phyloP scores from a whole-genome alignment of 92 coral and sea anemone species.

The Parazoanthus atlanticus region DNA sequence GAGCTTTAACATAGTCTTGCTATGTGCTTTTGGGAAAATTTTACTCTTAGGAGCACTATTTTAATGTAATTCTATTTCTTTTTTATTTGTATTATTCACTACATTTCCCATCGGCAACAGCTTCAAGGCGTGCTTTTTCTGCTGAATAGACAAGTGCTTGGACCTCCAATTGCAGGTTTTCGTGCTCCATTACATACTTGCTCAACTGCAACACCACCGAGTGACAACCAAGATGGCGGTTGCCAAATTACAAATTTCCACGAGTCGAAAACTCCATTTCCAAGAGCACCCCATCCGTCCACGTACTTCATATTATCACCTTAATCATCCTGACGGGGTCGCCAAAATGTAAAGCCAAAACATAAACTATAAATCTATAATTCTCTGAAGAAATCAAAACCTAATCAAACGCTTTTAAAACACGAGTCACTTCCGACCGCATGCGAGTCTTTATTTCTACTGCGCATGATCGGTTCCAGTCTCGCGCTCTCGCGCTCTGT shows the following conservation, averaged over 20 bases:
- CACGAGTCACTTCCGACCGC: no score
- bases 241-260: background rate
- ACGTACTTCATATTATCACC: background rate
- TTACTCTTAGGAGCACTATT: no score
- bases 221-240: conserved; percentile 9
- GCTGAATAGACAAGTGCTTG: background rate
- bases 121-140: background rate
- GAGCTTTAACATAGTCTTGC: no score
- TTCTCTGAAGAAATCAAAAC: no score
- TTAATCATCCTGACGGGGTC: conserved; percentile 10
- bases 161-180: conserved; percentile 8
- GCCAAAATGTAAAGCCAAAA: conserved; percentile 38
- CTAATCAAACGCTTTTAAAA: no score
- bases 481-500: no score
- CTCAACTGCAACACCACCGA: background rate
- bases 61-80: no score
- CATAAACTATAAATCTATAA: no score
- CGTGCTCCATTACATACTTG: conserved; percentile 16
- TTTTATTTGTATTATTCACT: no score
- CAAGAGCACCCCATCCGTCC: background rate
- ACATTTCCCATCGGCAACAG: background rate
- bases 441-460: no score
- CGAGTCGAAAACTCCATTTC: conserved; percentile 5
- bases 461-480: no score
- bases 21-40: no score